Conservation (phyloP, 2,113 vertebrate genomes). For the Arvicanthis niloticus region DNA sequence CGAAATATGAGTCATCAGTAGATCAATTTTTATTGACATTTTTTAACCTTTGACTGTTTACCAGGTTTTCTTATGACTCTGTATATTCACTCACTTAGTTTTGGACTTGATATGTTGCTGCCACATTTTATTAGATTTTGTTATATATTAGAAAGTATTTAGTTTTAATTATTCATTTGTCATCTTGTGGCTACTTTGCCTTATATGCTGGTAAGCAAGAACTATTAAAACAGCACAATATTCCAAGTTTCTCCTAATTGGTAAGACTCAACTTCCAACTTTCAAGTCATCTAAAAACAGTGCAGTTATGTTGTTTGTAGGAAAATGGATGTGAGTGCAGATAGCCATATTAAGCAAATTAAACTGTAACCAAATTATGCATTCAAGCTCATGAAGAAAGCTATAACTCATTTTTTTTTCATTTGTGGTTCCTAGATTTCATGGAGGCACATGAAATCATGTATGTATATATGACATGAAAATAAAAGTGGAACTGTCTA, state of each 20-base stretch:
- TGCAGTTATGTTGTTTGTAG: neutral
- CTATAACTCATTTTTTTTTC: neutral
- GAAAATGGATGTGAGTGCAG: neutral
- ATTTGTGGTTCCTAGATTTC: neutral
- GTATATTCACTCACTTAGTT: neutral
- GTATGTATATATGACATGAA: neutral
- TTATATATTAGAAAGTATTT: neutral
- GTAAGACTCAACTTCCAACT: neutral
- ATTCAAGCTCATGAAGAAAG: neutral
- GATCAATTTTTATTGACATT: neutral
- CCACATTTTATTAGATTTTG: conserved; percentile 8
- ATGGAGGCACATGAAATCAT: neutral
- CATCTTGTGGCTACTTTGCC: neutral
- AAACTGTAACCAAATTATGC: too few relatives aligned
- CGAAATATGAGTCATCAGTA: neutral
- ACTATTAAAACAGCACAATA: neutral
- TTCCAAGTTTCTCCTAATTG: neutral
- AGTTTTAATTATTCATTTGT: neutral
- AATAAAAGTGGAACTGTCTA: neutral
- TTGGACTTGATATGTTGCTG: neutral
- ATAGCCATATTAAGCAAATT: neutral
- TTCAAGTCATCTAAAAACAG: neutral
- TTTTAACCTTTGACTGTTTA: neutral
- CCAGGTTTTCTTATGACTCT: neutral
- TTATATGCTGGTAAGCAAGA: neutral